Conservation (phyloP, 2,797 vertebrate genomes). For the Liparis tanakae region DNA sequence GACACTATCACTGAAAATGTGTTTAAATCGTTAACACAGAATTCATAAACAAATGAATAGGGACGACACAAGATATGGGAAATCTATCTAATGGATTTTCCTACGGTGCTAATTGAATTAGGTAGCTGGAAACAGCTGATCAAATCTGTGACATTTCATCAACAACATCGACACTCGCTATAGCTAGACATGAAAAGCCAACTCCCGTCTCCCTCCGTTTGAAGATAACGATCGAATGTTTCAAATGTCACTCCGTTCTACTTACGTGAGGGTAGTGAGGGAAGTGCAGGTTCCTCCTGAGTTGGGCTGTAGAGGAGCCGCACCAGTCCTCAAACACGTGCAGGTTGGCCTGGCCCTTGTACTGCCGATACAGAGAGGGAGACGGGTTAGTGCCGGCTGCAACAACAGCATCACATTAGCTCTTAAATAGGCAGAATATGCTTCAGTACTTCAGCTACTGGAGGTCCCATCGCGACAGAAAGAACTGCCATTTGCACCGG, state of each 20-base stretch:
- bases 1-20: too few relatives aligned
- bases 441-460: conserved; percentile 1
- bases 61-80: too few relatives aligned
- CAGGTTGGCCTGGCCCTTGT: conserved; percentile 94
- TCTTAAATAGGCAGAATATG: conserved; percentile 9
- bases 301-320: conserved; percentile 89
- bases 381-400: conserved; percentile 22
- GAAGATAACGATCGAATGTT: background rate
- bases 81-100: background rate
- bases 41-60: too few relatives aligned
- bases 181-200: background rate
- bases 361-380: conserved; percentile 80
- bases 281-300: conserved; percentile 95
- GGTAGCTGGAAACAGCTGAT: background rate
- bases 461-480: background rate
- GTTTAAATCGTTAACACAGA: background rate
- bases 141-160: background rate
- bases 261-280: conserved; percentile 96
- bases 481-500: background rate
- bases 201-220: background rate
- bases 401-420: conserved; percentile 11
- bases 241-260: conserved; percentile 48
- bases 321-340: conserved; percentile 99
- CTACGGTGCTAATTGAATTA: background rate
- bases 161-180: background rate